A percentile compares a stretch with the other conserved stretches of the same genome.
These are phyloP conservation scores for Listronotus oregonensis DNA, from an alignment of 1,140 invertebrate species.

Conservation along the genomic window DNA sequence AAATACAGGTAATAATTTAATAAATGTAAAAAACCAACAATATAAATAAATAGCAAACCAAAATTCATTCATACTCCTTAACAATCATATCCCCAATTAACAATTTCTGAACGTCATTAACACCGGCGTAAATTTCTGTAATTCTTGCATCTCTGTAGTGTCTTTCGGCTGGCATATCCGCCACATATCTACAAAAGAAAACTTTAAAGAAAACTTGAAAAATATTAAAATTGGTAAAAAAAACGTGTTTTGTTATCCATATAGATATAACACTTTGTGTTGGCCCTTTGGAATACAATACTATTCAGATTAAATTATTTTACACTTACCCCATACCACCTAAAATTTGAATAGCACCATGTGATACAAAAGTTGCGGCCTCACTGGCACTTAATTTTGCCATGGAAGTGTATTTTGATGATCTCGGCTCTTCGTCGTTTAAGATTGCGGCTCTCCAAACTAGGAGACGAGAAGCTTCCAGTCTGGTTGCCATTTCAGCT, in stretches of 20 bases:
- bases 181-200: constrained; percentile 64
- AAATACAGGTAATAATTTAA: not conserved
- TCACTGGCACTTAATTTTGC: constrained; percentile 87
- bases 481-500: constrained; percentile 81
- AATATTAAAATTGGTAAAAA: too few species aligned
- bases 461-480: constrained; percentile 79
- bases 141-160: constrained; percentile 86
- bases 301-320: not conserved
- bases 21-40: not conserved
- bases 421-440: constrained; percentile 67
- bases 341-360: constrained; percentile 84
- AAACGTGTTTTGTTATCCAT: too few species aligned
- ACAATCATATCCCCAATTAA: constrained; percentile 79
- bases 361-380: constrained; percentile 79
- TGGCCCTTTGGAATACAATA: too few species aligned
- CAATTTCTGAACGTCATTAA: constrained; percentile 89
- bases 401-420: constrained; percentile 80
- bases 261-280: too few species aligned
- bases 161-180: constrained; percentile 86
- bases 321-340: constrained; percentile 75
- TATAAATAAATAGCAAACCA: not conserved
- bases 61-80: constrained; percentile 64
- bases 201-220: too few species aligned
- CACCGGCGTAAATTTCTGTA: constrained; percentile 87
- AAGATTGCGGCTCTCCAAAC: constrained; percentile 81